Evolutionary conservation across 2,113 vertebrate species (phyloP).

Genomic region (Poecile atricapillus): DNA sequence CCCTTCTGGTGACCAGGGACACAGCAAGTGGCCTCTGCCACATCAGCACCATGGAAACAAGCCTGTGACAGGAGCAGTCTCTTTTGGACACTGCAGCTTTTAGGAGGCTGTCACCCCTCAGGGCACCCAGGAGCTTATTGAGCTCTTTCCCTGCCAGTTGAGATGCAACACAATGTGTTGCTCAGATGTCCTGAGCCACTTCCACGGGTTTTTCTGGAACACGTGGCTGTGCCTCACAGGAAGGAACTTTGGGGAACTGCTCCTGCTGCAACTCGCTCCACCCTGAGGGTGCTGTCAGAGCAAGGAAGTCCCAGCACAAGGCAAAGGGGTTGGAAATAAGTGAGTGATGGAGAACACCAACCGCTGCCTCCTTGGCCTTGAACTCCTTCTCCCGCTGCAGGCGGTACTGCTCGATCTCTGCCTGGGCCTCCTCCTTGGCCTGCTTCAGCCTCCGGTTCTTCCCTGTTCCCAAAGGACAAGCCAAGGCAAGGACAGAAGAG

Average conservation of each 20-base stretch:
- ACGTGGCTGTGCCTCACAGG: not conserved
- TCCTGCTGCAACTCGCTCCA: accelerated
- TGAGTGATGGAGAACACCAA: constrained; percentile 39
- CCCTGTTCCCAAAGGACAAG: constrained; percentile 68
- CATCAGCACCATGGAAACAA: accelerated
- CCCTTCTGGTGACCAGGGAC: not conserved
- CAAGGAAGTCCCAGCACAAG: not conserved
- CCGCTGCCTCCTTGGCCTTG: constrained; percentile 94
- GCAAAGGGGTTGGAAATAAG: not conserved
- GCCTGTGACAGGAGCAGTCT: not conserved
- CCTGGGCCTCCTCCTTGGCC: constrained; percentile 98
- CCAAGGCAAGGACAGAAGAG: not conserved
- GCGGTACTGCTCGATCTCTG: constrained; percentile 96
- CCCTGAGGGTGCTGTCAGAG: not conserved
- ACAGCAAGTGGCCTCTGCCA: accelerated
- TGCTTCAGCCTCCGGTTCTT: constrained; percentile 96
- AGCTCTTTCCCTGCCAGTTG: not conserved
- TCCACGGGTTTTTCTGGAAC: not conserved
- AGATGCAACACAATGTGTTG: not conserved
- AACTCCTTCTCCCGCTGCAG: constrained; percentile 97
- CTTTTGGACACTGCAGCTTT: not conserved
- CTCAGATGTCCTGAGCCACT: not conserved
- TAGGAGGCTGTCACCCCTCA: not conserved
- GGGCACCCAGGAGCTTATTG: not conserved
- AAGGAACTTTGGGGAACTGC: not conserved